Evolutionary conservation across 2,113 vertebrate species (phyloP).

Genomic region (Stigmatopora nigra): DNA sequence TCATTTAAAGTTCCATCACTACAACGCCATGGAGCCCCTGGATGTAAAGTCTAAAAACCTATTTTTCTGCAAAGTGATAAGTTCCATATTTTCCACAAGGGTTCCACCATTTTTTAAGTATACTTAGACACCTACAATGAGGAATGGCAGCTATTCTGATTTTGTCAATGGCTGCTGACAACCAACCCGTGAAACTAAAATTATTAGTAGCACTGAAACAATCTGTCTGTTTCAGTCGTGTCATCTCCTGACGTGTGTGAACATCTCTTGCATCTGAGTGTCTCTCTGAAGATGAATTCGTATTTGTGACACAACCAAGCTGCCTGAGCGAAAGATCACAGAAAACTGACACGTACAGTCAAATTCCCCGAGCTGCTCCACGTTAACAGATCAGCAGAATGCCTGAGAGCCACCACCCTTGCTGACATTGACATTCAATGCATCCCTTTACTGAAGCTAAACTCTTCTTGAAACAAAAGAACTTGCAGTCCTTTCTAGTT

Average conservation of each 20-base stretch:
- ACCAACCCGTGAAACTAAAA: conserved; percentile 23
- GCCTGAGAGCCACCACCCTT: conserved; percentile 38
- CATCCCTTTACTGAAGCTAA: not conserved
- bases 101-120: not conserved
- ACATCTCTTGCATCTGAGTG: conserved; percentile 18
- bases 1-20: too few species aligned
- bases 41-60: not conserved
- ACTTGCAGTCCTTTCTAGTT: not conserved
- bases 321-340: conserved; percentile 51
- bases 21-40: not conserved
- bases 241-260: conserved; percentile 27
- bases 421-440: not conserved
- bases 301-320: conserved; percentile 49
- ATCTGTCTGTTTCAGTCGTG: conserved; percentile 20
- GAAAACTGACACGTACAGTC: conserved; percentile 60
- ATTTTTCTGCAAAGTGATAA: too few species aligned
- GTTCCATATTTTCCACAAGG: not conserved
- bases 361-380: conserved; percentile 43
- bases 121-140: not conserved
- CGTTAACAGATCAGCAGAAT: conserved; percentile 43
- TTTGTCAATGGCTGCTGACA: conserved; percentile 15
- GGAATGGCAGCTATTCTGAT: conserved; percentile 22
- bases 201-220: conserved; percentile 8
- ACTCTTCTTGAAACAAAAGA: not conserved
- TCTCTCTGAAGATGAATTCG: conserved; percentile 40